Conservation (phyloP, 2,113 vertebrate species). For the Xyliphius kryptos region DNA sequence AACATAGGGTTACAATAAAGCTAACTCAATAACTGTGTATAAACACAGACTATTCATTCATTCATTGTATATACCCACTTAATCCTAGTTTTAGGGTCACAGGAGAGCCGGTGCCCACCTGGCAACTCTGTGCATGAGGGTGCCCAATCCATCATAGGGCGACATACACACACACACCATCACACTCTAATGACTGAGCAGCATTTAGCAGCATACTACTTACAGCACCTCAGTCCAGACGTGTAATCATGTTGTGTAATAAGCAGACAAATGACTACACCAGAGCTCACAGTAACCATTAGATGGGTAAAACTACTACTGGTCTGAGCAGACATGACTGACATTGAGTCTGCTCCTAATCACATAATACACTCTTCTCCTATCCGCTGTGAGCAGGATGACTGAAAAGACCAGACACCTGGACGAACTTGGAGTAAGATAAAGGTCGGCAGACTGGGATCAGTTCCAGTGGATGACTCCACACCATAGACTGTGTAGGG, state of each 20-base stretch:
- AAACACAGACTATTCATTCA: too few relatives aligned
- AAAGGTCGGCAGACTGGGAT: constrained; percentile 12
- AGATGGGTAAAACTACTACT: constrained; percentile 17
- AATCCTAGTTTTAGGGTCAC: too few relatives aligned
- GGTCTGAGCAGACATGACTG: constrained; percentile 24
- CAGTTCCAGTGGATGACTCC: constrained; percentile 22
- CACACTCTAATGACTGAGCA: neutral
- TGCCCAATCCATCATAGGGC: too few relatives aligned
- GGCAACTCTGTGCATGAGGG: too few relatives aligned
- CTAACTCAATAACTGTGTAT: too few relatives aligned
- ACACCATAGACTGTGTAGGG: constrained; percentile 25
- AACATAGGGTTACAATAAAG: too few relatives aligned
- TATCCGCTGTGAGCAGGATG: constrained; percentile 26
- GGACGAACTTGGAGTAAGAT: neutral
- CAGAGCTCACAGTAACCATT: constrained; percentile 15
- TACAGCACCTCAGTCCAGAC: neutral
- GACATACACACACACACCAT: too few relatives aligned
- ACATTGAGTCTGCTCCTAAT: constrained; percentile 48
- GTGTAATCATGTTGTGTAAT: constrained; percentile 9
- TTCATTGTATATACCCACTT: too few relatives aligned
- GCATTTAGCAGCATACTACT: neutral
- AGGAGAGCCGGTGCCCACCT: too few relatives aligned
- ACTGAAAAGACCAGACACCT: neutral
- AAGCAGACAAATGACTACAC: constrained; percentile 1
- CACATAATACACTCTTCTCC: constrained; percentile 32